Base-by-base conservation (phyloP, 23 tunicate genomes). In the Ciona savignyi region DNA sequence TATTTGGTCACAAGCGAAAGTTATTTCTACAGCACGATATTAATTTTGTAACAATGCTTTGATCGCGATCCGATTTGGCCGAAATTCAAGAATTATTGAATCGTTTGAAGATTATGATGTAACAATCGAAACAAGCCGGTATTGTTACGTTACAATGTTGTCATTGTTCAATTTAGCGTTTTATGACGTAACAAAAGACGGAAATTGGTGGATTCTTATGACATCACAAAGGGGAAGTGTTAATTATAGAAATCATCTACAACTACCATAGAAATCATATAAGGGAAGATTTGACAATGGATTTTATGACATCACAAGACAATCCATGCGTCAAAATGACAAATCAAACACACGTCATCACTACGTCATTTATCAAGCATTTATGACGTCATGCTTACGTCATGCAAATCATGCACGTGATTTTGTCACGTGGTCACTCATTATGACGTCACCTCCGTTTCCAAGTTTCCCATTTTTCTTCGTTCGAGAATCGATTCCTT, bases 401-500 rank as follows among this genome's bases (percentile, higher is more conserved):
- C 81, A 77, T 66, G 72, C 25, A 63, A 51, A 25, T 27, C 93
- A 79, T 79, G 93, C 93, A n/a, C 84, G 85, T 86, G 93, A 74
- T 79, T 77, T 48, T 69, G 81, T 83, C 93, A 86, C 93, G 93
- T 86, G 93, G 79, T 78, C 72, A 86, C 93, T 86, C 35, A 70
- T 72, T 74, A 77, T 77, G 82, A 77, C 82, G 82, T 77, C 85
- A 81, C 85, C 85, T 81, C 78, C 85, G 60, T 81, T 34, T 73
- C 85, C 72, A 29, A 64, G 28, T 6, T 9, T 23, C 68, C 27
- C 6, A 64, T 23, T 64, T 11, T 64, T 24, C 27, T 23, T 4
- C 4, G 6, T 23, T 64, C 28, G 27, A 4, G 28, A 24, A 9
- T 25, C 27, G 68, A 25, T 6, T 24, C 6, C 68, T 24, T 64